A percentile compares a stretch with the other conserved stretches of the same genome.
phyloP scores from a whole-genome alignment of 53 echinoderm and acorn worm species.

The Luidia sarsii region DNA sequence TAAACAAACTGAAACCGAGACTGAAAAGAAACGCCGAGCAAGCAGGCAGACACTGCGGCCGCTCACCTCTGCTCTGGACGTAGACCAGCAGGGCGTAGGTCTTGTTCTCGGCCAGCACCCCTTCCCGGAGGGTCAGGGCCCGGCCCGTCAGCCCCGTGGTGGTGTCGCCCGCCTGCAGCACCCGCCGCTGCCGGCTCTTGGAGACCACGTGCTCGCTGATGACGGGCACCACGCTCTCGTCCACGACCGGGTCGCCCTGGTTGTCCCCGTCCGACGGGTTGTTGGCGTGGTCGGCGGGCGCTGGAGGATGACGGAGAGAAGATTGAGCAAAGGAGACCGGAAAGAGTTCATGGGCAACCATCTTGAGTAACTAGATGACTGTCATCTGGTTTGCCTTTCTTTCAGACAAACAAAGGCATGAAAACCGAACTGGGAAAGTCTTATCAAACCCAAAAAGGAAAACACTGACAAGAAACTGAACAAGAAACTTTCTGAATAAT shows the following conservation, averaged over 20 bases:
- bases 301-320: background rate
- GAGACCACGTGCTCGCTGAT: constrained; percentile 68
- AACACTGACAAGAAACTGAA: no score
- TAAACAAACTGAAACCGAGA: no score
- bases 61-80: constrained; percentile 41
- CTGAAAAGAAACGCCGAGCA: no score
- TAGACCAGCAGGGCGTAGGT: constrained; percentile 80
- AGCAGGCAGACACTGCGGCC: no score
- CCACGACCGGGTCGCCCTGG: constrained; percentile 26
- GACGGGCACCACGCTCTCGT: background rate
- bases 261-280: background rate
- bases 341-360: no score
- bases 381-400: no score
- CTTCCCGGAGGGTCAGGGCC: constrained; percentile 71
- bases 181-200: constrained; percentile 34
- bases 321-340: background rate
- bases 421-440: no score
- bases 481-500: no score
- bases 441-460: no score
- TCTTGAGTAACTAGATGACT: no score
- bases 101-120: constrained; percentile 72
- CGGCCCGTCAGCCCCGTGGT: constrained; percentile 60
- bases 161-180: constrained; percentile 47
- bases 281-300: background rate
- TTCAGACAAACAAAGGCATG: no score